These are phyloP conservation scores for Zosterops borbonicus DNA, from an alignment of 2,113 vertebrate genomes.

Conservation along the genomic window DNA sequence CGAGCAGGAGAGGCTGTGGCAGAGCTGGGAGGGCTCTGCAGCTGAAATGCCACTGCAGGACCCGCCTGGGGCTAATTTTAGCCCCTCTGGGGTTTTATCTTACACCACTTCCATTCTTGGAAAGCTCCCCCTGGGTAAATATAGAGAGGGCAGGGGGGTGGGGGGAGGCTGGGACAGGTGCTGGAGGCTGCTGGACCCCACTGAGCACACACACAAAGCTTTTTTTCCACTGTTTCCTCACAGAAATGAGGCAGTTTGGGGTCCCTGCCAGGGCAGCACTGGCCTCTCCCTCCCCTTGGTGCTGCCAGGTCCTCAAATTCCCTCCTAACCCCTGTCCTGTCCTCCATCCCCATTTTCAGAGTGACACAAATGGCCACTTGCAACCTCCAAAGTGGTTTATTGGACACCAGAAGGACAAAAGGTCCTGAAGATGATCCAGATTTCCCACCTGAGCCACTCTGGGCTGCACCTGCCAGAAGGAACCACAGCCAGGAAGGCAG, in stretches of 20 bases:
- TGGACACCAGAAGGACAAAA: not conserved
- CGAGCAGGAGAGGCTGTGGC: not conserved
- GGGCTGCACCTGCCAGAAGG: not conserved
- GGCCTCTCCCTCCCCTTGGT: rapidly evolving
- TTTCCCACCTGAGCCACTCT: not conserved
- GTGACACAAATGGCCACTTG: rapidly evolving
- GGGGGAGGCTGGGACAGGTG: constrained; percentile 66
- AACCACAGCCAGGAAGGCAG: not conserved
- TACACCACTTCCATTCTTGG: constrained; percentile 91
- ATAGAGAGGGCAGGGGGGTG: constrained; percentile 75
- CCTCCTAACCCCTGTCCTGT: not conserved
- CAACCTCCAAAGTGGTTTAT: not conserved
- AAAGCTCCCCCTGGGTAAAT: constrained; percentile 79
- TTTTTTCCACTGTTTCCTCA: rapidly evolving
- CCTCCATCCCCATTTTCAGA: not conserved
- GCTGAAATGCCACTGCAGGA: constrained; percentile 18
- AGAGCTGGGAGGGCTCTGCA: not conserved
- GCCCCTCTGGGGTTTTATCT: constrained; percentile 77
- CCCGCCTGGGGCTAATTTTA: constrained; percentile 81
- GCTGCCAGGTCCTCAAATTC: not conserved
- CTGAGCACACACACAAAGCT: not conserved
- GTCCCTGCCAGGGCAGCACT: not conserved
- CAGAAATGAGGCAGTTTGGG: rapidly evolving
- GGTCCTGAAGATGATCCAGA: rapidly evolving
- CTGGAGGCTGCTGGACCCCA: not conserved